Evolutionary conservation across 2,888 invertebrate genomes (phyloP).

Genomic region (Cephus spinipes): DNA sequence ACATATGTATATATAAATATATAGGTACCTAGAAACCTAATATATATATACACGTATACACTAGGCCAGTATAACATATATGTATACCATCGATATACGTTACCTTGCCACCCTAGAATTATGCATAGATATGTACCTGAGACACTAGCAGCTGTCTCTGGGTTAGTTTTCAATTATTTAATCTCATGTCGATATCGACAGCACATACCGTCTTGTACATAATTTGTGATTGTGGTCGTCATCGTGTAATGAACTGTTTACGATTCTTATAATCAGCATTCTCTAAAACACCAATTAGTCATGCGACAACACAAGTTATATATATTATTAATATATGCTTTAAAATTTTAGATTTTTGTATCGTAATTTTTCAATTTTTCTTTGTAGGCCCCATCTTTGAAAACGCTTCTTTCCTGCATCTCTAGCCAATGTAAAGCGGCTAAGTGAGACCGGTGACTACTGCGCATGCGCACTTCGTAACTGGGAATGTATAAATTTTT

Average conservation of each 20-base stretch:
- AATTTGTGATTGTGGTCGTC: not conserved
- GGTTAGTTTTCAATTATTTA: slow-evolving; percentile 33
- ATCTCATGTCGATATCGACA: slow-evolving; percentile 13
- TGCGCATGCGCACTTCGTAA: no score
- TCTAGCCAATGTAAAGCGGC: no score
- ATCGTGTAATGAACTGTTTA: not conserved
- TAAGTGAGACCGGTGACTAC: no score
- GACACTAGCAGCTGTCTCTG: slow-evolving; percentile 29
- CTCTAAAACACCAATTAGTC: not conserved
- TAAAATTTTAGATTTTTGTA: no score
- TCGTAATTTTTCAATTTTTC: not conserved
- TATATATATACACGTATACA: not conserved
- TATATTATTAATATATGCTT: no score
- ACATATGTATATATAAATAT: not conserved
- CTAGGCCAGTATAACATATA: not conserved
- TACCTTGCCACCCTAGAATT: slow-evolving; percentile 32
- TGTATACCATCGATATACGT: not conserved
- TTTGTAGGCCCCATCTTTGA: no score
- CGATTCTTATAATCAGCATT: not conserved
- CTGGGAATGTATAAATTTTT: no score
- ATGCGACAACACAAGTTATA: not conserved
- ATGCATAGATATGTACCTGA: slow-evolving; percentile 29
- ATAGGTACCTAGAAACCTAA: not conserved
- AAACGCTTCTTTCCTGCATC: no score
- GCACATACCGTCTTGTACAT: not conserved